These are phyloP conservation scores for Drosophila longiperda DNA, from an alignment of 2,888 invertebrate genomes.

Conservation along the genomic window DNA sequence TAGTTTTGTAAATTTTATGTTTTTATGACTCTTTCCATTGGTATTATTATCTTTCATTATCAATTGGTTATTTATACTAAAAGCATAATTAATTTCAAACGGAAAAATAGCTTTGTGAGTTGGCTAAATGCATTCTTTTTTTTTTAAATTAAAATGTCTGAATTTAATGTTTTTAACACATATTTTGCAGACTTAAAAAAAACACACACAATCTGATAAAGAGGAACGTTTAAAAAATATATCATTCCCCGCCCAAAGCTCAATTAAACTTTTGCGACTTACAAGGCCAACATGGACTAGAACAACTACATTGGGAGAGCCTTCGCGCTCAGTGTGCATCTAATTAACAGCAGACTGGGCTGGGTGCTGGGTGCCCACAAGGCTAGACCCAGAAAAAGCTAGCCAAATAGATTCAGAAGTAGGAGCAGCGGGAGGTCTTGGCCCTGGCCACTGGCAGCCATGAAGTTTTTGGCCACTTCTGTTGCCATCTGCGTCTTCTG, in stretches of 20 bases:
- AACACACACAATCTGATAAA: slow-evolving; percentile 27
- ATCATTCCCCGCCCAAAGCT: slow-evolving; percentile 43
- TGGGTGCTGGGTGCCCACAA: slow-evolving; percentile 23
- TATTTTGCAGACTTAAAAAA: slow-evolving; percentile 15
- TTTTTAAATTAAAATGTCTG: neutral
- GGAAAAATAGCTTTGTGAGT: neutral
- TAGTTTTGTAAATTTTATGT: neutral
- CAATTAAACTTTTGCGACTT: slow-evolving; percentile 47
- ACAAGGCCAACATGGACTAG: slow-evolving; percentile 36
- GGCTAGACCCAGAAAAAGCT: slow-evolving; percentile 1
- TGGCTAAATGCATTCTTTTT: neutral
- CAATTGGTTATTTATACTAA: neutral
- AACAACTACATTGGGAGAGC: slow-evolving; percentile 14
- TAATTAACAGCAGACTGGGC: slow-evolving; percentile 66
- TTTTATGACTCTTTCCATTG: neutral
- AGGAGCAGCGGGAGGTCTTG: slow-evolving; percentile 17
- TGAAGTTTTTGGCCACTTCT: slow-evolving; percentile 73
- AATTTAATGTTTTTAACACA: neutral
- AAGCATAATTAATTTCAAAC: neutral
- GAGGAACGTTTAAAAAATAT: slow-evolving; percentile 32
- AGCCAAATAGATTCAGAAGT: slow-evolving; percentile 20
- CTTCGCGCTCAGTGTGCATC: slow-evolving; percentile 50
- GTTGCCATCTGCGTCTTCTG: slow-evolving; percentile 46
- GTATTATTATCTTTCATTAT: neutral
- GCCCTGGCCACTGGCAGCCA: slow-evolving; percentile 3